Evolutionary conservation across 2,888 invertebrate genomes (phyloP), one percentile per base, ranked within the genome.

Genomic region (Elgonia sp.): DNA sequence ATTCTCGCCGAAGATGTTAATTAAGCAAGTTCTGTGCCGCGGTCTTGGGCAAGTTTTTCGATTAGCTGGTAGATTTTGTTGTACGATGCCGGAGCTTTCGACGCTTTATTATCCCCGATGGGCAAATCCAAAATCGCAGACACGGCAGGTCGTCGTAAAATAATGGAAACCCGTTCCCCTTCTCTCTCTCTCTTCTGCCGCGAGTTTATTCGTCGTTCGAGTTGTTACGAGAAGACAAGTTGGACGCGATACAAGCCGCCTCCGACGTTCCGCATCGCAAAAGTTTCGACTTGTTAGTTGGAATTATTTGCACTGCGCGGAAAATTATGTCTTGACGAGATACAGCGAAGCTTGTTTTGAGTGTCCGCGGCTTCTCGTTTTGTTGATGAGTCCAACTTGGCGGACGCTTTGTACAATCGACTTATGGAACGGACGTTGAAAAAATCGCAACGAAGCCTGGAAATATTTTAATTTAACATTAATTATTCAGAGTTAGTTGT

Each of bases 11-110:
- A 94, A 94, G 94, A 94, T 94, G 94, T 93, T 94, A 94, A 94
- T 94, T 94, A 94, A 94, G 93, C 93, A 94, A 94, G 93, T 94
- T 94, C 93, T 40, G 50, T 20, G 76, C 21, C 76, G 62, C 91
- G 91, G 91, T 92, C 92, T 93, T 93, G 92, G 93, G 91, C 92
- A 94, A 94, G 93, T 94, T 94, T 94, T 94, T 94, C 94, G 93
- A 94, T 94, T 94, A 94, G 93, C 93, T 92, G 79, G 92, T 93
- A 93, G 92, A 94, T 94, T 89, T 89, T 94, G 93, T 94, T 94
- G 93, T 90, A 92, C 91, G 92, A 92, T 91, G 92, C 91, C 91
- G 91, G 90, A 39, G 76, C 86, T 62, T 70, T 62, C 72, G 81
- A 69, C 69, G 85, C 88, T 88, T 87, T 85, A 89, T 89, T 87